These are phyloP conservation scores for Tragelaphus imberbis DNA, from an alignment of 2,113 vertebrate species.

Conservation along the genomic window DNA sequence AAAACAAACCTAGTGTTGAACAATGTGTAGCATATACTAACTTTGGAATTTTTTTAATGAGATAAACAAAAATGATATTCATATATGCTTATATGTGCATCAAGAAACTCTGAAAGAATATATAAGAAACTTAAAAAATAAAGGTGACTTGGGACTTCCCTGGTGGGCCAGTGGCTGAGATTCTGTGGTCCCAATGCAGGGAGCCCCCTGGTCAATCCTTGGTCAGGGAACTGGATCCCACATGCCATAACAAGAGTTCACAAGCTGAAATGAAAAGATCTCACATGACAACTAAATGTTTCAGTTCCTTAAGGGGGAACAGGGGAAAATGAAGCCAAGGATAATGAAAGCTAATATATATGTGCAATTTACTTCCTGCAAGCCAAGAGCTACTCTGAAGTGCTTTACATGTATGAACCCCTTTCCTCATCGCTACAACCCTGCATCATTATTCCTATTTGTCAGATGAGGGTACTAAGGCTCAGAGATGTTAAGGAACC, in stretches of 20 bases:
- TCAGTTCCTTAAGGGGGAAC: neutral
- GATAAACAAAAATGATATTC: neutral
- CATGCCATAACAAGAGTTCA: neutral
- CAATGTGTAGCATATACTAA: neutral
- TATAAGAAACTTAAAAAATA: neutral
- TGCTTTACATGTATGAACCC: neutral
- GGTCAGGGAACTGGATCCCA: neutral
- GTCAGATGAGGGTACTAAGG: neutral
- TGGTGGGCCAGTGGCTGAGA: neutral
- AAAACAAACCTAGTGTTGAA: neutral
- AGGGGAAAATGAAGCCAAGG: neutral
- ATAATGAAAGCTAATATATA: neutral
- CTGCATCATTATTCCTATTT: neutral
- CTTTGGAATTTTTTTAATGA: neutral
- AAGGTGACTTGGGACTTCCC: neutral
- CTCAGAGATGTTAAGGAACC: neutral
- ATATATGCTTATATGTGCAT: neutral
- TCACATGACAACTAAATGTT: neutral
- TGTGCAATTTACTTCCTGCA: neutral
- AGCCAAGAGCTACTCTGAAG: neutral
- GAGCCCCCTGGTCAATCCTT: neutral
- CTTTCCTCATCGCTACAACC: neutral
- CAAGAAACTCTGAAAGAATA: neutral
- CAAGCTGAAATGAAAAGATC: neutral
- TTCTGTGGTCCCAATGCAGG: neutral